Evolutionary conservation across 2,113 vertebrate genomes (phyloP).

Genomic region (Hylia prasina): DNA sequence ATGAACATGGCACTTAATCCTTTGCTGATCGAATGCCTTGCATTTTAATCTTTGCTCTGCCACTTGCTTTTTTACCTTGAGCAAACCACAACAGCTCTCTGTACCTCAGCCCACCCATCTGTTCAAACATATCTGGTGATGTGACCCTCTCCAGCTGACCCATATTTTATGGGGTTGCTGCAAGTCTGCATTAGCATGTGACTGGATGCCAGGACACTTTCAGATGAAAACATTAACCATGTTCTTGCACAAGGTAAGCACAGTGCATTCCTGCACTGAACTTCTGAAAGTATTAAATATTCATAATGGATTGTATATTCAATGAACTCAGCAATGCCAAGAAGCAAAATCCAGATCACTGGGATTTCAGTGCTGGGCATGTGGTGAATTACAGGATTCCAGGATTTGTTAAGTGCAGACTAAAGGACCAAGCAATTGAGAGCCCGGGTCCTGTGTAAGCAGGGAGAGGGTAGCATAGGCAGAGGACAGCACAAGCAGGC

Average conservation of each 20-base stretch:
- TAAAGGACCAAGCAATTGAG: neutral
- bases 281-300: neutral
- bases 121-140: neutral
- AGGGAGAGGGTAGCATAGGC: neutral
- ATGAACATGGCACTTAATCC: neutral
- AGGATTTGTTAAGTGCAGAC: neutral
- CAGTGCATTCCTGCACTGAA: neutral
- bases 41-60: constrained; percentile 37
- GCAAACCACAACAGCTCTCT: neutral
- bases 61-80: constrained; percentile 37
- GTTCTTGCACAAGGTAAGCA: neutral
- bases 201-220: neutral
- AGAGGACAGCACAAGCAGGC: neutral
- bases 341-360: neutral
- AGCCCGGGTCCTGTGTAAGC: neutral
- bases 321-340: neutral
- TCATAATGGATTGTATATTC: neutral
- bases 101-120: constrained; percentile 29
- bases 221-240: neutral
- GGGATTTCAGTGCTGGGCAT: neutral
- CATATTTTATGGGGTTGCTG: neutral
- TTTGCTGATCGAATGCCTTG: constrained; percentile 28
- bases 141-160: neutral
- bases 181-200: neutral
- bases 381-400: neutral